A percentile compares a stretch with the other conserved stretches of the same genome.
phyloP scores from a whole-genome alignment of 2,113 vertebrate species.

The Eudyptes chrysolophus region DNA sequence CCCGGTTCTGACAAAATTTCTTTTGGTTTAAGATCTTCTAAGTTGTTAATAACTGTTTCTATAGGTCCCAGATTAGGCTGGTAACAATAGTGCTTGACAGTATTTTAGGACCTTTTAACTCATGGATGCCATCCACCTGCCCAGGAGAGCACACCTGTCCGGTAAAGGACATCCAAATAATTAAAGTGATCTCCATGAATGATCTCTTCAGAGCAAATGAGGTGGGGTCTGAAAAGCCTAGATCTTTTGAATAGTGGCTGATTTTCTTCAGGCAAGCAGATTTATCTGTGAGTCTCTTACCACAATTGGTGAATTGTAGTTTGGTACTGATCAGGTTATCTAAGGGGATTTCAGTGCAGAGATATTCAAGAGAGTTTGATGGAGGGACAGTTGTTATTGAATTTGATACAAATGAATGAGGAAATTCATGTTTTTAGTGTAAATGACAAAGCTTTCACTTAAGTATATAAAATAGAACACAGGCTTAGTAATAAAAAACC shows the following conservation, averaged over 20 bases:
- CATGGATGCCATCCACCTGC: not conserved
- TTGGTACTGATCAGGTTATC: not conserved
- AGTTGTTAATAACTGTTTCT: not conserved
- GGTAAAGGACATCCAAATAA: not conserved
- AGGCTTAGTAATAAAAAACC: not conserved
- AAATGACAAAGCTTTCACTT: not conserved
- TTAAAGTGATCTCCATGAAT: not conserved
- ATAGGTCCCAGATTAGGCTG: not conserved
- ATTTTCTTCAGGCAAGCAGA: not conserved
- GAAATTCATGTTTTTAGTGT: not conserved
- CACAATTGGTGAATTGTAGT: not conserved
- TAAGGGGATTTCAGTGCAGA: not conserved
- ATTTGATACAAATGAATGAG: not conserved
- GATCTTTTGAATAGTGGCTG: not conserved
- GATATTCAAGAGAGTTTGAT: not conserved
- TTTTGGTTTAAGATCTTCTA: not conserved
- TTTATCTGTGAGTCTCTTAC: not conserved
- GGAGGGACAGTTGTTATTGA: not conserved
- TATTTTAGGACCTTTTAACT: not conserved
- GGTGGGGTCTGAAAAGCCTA: not conserved
- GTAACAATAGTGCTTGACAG: not conserved
- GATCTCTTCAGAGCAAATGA: not conserved
- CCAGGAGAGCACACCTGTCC: not conserved
- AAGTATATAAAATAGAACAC: not conserved
- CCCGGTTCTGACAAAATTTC: not conserved